Percentiles rank a stretch among this genome's conserved stretches.
Conservation (phyloP, 2,797 vertebrate species). For the Pseudotriccus pelzelni region DNA sequence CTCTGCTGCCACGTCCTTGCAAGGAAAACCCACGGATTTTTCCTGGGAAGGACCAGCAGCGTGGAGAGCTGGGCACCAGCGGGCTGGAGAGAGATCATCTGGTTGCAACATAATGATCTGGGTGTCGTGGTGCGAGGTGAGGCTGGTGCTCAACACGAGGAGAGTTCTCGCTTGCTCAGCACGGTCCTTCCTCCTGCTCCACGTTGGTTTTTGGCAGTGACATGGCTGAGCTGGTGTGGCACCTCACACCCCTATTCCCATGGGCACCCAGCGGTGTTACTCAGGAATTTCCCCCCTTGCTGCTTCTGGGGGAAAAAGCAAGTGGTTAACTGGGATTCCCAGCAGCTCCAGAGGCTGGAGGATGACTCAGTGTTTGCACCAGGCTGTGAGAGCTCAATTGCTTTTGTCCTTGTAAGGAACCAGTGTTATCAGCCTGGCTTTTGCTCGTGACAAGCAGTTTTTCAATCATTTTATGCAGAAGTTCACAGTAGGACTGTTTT, state of each 20-base stretch:
- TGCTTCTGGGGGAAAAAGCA: neutral
- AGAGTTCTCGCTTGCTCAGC: neutral
- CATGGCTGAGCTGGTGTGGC: accelerated
- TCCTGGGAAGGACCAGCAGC: neutral
- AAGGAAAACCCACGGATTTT: neutral
- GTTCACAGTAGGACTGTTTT: neutral
- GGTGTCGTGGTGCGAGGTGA: accelerated
- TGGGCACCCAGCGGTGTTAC: accelerated
- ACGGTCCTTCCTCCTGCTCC: neutral
- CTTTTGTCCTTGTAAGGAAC: neutral
- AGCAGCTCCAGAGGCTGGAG: neutral
- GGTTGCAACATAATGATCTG: accelerated
- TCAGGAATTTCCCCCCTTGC: neutral
- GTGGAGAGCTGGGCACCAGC: neutral
- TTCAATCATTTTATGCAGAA: neutral
- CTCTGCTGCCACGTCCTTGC: neutral
- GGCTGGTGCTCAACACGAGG: neutral
- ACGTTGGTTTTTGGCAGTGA: accelerated
- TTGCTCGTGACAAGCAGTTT: neutral
- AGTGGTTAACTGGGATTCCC: neutral
- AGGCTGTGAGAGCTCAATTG: neutral
- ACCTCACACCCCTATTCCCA: neutral
- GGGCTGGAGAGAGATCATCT: neutral
- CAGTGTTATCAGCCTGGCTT: neutral
- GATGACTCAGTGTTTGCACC: neutral